Percentiles rank a stretch among this genome's conserved stretches.
Evolutionary conservation across 30 jellyfish, hydroid and myxozoan genomes (phyloP).

Genomic region (Pseudorhiza aurosa): DNA sequence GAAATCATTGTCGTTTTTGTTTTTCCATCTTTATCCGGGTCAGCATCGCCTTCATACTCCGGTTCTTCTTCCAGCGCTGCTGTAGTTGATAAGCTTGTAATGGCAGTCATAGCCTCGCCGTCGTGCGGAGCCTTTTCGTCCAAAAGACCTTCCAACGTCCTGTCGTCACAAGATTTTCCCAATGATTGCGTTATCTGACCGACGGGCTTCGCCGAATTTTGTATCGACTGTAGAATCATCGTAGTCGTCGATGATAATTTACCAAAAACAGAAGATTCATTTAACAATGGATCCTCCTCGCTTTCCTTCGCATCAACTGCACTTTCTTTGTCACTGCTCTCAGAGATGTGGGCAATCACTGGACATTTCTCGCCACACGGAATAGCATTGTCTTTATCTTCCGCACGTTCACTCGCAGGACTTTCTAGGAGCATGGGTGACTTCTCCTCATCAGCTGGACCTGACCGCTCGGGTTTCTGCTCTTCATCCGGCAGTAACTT

Average conservation of each 20-base stretch:
- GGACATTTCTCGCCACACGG: no score
- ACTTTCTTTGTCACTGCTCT: background rate
- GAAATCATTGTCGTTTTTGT: slow-evolving; percentile 7
- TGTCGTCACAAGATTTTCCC: background rate
- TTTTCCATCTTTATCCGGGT: background rate
- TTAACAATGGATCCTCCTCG: background rate
- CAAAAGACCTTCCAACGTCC: background rate
- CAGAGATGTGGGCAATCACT: no score
- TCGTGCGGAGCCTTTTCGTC: background rate
- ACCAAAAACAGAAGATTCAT: slow-evolving; percentile 13
- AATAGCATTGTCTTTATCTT: no score
- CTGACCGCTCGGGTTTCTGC: no score
- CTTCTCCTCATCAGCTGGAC: no score
- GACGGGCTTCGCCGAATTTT: slow-evolving; percentile 2
- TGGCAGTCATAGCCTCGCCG: background rate
- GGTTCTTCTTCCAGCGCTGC: background rate
- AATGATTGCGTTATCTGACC: background rate
- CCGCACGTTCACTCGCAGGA: no score
- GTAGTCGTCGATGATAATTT: slow-evolving; percentile 33
- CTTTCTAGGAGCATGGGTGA: no score
- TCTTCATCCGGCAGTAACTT: no score
- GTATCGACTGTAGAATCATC: slow-evolving; percentile 19
- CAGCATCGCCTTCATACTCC: background rate
- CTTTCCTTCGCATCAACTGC: no score
- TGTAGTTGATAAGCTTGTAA: background rate